Evolutionary conservation across 2,888 invertebrate species (phyloP).

Genomic region (Hanleya hanleyi): DNA sequence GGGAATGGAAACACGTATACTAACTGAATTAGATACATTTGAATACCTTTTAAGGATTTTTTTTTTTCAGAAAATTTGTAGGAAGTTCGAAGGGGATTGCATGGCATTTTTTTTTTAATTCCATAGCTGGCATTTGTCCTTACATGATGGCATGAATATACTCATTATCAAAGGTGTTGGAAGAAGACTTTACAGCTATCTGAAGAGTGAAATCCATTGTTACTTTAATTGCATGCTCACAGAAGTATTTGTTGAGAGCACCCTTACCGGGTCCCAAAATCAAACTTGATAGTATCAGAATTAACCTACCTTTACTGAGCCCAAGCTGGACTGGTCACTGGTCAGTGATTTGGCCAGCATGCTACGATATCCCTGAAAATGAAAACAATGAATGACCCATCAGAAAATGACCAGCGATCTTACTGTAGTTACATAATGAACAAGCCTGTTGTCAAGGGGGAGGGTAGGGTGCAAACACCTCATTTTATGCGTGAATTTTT

Average conservation of each 20-base stretch:
- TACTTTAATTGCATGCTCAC: neutral
- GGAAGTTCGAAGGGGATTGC: too few relatives aligned
- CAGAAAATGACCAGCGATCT: neutral
- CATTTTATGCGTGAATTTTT: too few relatives aligned
- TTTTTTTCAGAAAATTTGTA: too few relatives aligned
- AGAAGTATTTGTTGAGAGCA: too few relatives aligned
- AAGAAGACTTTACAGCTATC: neutral
- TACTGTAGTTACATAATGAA: neutral
- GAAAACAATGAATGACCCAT: conserved; percentile 1
- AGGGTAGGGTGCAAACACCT: too few relatives aligned
- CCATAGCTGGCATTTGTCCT: neutral
- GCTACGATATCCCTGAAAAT: conserved; percentile 67
- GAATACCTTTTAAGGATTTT: too few relatives aligned
- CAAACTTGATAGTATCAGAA: neutral
- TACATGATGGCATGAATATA: neutral
- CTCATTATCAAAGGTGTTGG: neutral
- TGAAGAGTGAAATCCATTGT: neutral
- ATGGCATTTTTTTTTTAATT: too few relatives aligned
- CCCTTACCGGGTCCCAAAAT: neutral
- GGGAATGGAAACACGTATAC: too few relatives aligned
- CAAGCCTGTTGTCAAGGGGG: too few relatives aligned
- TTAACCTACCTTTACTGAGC: conserved; percentile 52
- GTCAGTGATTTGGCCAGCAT: conserved; percentile 67
- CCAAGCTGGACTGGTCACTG: conserved; percentile 63
- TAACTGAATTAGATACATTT: too few relatives aligned